Base-by-base conservation (phyloP, 2,113 vertebrate species). In the Proteles cristata region DNA sequence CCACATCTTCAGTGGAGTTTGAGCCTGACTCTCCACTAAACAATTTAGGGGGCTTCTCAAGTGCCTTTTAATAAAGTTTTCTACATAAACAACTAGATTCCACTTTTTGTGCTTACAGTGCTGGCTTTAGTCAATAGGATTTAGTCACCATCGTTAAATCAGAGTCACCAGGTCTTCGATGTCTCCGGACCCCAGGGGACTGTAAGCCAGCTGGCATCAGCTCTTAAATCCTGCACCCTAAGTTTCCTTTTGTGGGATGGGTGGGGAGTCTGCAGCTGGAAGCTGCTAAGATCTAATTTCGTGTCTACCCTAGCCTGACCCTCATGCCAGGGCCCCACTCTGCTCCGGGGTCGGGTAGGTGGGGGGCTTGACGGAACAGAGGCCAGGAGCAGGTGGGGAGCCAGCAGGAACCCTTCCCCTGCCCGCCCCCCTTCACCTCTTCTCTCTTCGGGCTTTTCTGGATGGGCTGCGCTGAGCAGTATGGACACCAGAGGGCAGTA, bases 401-500 rank as follows among this genome's bases (percentile, higher is more conserved):
- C 73, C 15, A 11, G 19, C 12, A 7, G 33, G 14, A 11, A 19
- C 25, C 1, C 8, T 10, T 4, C 23, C 35, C 23, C 2, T 1
- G 0, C 21, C 26, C 23, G 39, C 17, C n/a, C 4, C 17, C 33
- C 4, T 45, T 39, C 0, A 63, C 39, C 8, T 68, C 82, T 76
- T 12, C 23, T 66, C 11, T 73, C 14, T 63, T 26, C 12, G 35
- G 43, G 43, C 10, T 4, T 19, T 35, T 92, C 55, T 4, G 2
- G 23, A 9, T n/a, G 26, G 43, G 76, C 73, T 80, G 89, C 87
- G 82, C 31, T 89, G 71, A 74, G 11, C 10, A 1, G 31, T 69
- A 2, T 19, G 28, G 69, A 39, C 98, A 93, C 86, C 79, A 97
- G 97, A 58, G 55, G 97, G 95, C 86, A 12, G 5, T 39, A 80